Evolutionary conservation across 2,113 vertebrate genomes (phyloP), one percentile per base, ranked within the genome.

Genomic region (Triplophysa siluroides): DNA sequence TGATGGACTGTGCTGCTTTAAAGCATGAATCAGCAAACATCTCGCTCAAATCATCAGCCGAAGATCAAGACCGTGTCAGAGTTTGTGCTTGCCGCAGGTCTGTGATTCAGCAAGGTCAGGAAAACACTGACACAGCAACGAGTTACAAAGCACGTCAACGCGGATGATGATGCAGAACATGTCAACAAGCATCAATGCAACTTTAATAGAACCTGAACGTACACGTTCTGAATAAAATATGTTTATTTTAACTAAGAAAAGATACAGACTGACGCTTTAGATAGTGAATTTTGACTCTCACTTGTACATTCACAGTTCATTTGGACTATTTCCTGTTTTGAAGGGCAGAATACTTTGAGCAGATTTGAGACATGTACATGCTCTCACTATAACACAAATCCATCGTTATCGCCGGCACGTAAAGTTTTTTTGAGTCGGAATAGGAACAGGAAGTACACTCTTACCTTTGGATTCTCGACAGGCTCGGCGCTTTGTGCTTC

Each of bases 401-500:
- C 38, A 47, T 75, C 43, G 47, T 5, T 8, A n/a, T 21, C 18
- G 58, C 10, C 21, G 5, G 18, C 11, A 38, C 26, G 19, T 29
- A 29, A 38, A 68, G 74, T 19, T 33, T 0, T 33, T 19, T 18
- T 67, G 76, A 68, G 21, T 78, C 33, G 61, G 13, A 65, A 33
- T 21, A 23, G 23, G 45, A 19, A 61, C 23, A 74, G 24, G 19
- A 67, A 13, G 11, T 12, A 18, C 54, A 62, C 66, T 90, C 91
- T 41, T 91, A 99, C 97, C 95, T 95, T 95, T 76, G 96, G 96
- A 88, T 93, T 94, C 84, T 92, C 95, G 64, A 94, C 88, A 78
- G 94, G 86, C 80, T 99, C 98, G 8, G 88, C 29, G 33, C 86
- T 81, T 78, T 94, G 94, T 14, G 90, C 91, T 64, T 96, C 96